Conservation (phyloP, 2,797 vertebrate genomes). For the Ispidina picta region DNA sequence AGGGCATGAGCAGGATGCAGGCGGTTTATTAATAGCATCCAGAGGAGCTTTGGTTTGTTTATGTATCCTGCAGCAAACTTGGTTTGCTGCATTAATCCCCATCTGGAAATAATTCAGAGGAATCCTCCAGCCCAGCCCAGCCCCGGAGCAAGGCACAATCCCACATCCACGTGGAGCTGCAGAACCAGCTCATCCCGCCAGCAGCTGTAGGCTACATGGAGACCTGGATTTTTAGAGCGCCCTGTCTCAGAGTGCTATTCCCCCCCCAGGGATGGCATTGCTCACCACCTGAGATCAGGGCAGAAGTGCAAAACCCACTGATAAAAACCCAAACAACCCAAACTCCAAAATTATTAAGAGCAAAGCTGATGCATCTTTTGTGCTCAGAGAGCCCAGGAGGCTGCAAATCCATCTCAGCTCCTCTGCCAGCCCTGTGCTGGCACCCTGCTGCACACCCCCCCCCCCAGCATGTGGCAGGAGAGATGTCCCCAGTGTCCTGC, state of each 20-base stretch:
- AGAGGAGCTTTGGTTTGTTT: slow-evolving; percentile 57
- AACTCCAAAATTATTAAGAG: neutral
- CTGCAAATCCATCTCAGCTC: neutral
- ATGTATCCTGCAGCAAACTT: slow-evolving; percentile 43
- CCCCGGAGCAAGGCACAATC: neutral
- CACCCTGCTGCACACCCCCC: neutral
- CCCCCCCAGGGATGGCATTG: neutral
- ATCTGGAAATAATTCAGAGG: slow-evolving; percentile 67
- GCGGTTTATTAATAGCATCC: slow-evolving; percentile 41
- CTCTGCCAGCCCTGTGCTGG: neutral
- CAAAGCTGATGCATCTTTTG: neutral
- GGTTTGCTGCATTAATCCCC: slow-evolving; percentile 53
- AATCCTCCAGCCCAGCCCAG: slow-evolving; percentile 36
- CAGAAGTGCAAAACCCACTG: neutral
- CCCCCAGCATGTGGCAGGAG: neutral
- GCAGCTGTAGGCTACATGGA: neutral
- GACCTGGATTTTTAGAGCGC: neutral
- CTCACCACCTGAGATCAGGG: neutral
- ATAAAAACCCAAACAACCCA: neutral
- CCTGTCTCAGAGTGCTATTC: neutral
- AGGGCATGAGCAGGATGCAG: neutral
- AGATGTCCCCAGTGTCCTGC: neutral
- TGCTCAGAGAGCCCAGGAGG: neutral
- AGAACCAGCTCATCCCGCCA: neutral
- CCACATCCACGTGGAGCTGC: neutral